Base-by-base conservation (phyloP, 1,140 invertebrate genomes). In the Achroia grisella region DNA sequence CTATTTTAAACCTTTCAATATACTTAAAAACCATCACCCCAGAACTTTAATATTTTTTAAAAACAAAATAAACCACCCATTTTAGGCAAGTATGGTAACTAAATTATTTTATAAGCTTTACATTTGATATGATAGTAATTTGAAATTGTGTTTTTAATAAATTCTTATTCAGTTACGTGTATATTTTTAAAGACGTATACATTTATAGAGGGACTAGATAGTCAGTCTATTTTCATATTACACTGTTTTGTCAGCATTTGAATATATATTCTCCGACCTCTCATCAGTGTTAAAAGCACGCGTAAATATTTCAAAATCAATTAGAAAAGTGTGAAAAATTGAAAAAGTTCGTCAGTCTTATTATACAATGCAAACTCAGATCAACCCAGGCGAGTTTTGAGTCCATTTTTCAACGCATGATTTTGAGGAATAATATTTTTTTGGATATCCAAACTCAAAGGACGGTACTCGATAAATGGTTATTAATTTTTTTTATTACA, bases 251-350 rank as follows among this genome's bases (percentile, higher is more conserved):
- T 49, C 39, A 48, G 27, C 17, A n/a, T 50, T n/a, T 39, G 34
- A 40, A 11, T 45, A 34, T 52, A 32, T 44, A 30, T 40, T 14
- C 44, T 23, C 17, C 17, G 17, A 23, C 17, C 17, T 6, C 6
- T 51, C 36, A 14, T 32, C 40, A 41, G 44, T 37, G 42, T 41
- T 44, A 48, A 14, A 37, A 44, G 46, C 52, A 31, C 15, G 30
- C n/a, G 44, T 58, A 55, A 52, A 63, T 54, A 59, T 60, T 41
- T 62, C 62, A 53, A 62, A 53, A 58, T 47, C 55, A 61, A 58
- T 56, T 70, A 71, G 65, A 79, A 79, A 76, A 74, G 62, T 69
- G 60, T 55, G 66, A 78, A 71, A 73, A 64, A 62, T 66, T 61
- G 49, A 59, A 60, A 70, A 64, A 62, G 55, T 54, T 61, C 53